These are phyloP conservation scores for Dendrolimus punctatus DNA, from an alignment of 1,140 invertebrate genomes.

Conservation along the genomic window DNA sequence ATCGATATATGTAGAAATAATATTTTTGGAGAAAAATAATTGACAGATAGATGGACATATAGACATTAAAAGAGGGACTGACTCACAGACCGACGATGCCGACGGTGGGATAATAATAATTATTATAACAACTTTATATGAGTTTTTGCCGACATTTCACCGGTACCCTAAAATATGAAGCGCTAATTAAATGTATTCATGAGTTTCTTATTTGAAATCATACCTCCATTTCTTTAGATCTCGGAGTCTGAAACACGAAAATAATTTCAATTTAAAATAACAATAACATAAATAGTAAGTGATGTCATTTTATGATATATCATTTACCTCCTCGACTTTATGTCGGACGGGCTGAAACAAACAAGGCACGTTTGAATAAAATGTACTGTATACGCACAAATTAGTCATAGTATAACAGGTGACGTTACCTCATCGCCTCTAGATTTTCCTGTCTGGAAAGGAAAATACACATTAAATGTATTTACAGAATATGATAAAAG, in stretches of 20 bases:
- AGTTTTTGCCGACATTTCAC: too few species aligned
- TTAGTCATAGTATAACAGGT: neutral
- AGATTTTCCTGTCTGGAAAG: conserved; percentile 42
- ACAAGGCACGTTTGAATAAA: neutral
- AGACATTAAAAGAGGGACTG: too few species aligned
- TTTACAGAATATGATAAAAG: neutral
- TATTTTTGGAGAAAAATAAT: too few species aligned
- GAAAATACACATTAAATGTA: conserved; percentile 6
- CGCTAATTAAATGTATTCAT: neutral
- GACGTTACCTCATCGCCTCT: conserved; percentile 38
- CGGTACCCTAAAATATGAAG: too few species aligned
- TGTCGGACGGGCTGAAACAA: conserved; percentile 13
- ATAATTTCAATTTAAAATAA: neutral
- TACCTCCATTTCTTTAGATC: conserved; percentile 19
- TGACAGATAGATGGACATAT: too few species aligned
- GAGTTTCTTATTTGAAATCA: conserved; percentile 1
- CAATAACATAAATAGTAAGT: neutral
- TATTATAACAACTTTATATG: too few species aligned
- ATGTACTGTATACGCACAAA: too few species aligned
- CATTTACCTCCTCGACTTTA: conserved; percentile 14
- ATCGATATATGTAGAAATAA: too few species aligned
- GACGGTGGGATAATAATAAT: too few species aligned
- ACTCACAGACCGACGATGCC: too few species aligned
- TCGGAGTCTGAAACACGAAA: conserved; percentile 16
- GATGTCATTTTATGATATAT: neutral